Evolutionary conservation across 1,140 invertebrate genomes (phyloP).

Genomic region (Druon quercuslanigerum): DNA sequence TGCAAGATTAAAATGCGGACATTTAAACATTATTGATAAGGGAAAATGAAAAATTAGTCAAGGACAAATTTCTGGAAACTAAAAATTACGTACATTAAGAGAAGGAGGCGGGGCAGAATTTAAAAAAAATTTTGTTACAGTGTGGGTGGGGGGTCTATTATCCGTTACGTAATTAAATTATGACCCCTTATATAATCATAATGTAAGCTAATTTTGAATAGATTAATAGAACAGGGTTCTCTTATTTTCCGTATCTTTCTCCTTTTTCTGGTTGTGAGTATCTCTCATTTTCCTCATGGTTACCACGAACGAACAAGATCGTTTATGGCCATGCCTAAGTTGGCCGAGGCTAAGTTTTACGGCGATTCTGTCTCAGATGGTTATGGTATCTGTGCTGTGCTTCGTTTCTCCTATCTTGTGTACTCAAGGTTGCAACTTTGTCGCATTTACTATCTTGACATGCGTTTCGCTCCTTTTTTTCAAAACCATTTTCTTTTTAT

Average conservation of each 20-base stretch:
- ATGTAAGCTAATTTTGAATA: no score
- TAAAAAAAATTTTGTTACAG: no score
- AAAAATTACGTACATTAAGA: no score
- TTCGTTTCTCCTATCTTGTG: slow-evolving; percentile 64
- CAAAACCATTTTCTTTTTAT: slow-evolving; percentile 40
- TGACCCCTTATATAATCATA: no score
- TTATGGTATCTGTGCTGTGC: slow-evolving; percentile 61
- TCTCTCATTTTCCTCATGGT: slow-evolving; percentile 48
- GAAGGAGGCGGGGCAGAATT: no score
- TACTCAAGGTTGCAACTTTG: slow-evolving; percentile 64
- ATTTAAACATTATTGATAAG: no score
- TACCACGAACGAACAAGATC: slow-evolving; percentile 56
- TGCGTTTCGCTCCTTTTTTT: slow-evolving; percentile 34
- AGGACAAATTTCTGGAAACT: no score
- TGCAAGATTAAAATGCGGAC: no score
- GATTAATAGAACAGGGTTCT: neutral
- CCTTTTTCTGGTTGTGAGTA: slow-evolving; percentile 44
- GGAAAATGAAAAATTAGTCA: no score
- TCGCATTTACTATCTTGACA: slow-evolving; percentile 38
- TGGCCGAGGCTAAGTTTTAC: slow-evolving; percentile 74
- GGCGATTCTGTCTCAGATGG: slow-evolving; percentile 69
- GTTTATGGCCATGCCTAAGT: slow-evolving; percentile 71
- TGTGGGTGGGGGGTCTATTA: no score
- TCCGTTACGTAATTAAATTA: no score
- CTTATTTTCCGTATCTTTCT: slow-evolving; percentile 43